Evolutionary conservation across 92 coral and sea anemone species (phyloP).

Genomic region (Epizoanthus illoricatus): DNA sequence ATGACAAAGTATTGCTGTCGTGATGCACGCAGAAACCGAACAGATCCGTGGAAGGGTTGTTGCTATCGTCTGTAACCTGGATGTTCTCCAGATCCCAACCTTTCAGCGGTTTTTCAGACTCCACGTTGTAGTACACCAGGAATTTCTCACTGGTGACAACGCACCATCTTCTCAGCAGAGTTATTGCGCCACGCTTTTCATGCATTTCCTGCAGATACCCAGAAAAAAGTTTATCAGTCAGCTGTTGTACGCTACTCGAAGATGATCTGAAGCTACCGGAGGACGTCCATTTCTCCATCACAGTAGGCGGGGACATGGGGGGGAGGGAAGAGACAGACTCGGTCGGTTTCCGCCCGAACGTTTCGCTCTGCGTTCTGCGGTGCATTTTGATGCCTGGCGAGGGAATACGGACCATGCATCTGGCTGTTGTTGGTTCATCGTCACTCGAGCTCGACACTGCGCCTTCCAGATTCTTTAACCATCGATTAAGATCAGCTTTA

Average conservation of each 20-base stretch:
- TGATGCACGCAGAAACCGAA: slow-evolving; percentile 68
- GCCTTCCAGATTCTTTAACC: slow-evolving; percentile 69
- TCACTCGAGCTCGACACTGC: slow-evolving; percentile 56
- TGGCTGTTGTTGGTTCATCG: slow-evolving; percentile 34
- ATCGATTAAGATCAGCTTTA: slow-evolving; percentile 67
- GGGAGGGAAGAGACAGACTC: slow-evolving; percentile 36
- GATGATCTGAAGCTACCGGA: slow-evolving; percentile 25
- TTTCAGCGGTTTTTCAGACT: slow-evolving; percentile 58
- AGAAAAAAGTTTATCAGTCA: slow-evolving; percentile 75
- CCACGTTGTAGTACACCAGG: slow-evolving; percentile 67
- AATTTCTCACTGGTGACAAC: slow-evolving; percentile 81
- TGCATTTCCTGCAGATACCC: slow-evolving; percentile 78
- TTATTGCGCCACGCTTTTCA: slow-evolving; percentile 50
- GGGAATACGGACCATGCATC: slow-evolving; percentile 63
- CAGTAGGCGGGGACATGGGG: slow-evolving; percentile 1
- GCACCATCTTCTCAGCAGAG: slow-evolving; percentile 86
- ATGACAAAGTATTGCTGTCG: slow-evolving; percentile 42
- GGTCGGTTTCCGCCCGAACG: slow-evolving; percentile 51
- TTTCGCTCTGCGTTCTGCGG: slow-evolving; percentile 68
- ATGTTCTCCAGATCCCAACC: slow-evolving; percentile 64
- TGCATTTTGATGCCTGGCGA: slow-evolving; percentile 72
- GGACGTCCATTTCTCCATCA: slow-evolving; percentile 34
- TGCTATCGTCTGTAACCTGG: slow-evolving; percentile 57
- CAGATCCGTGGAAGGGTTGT: slow-evolving; percentile 47
- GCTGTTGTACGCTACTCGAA: slow-evolving; percentile 9